phyloP scores from a whole-genome alignment of 92 coral and sea anemone species.

The Epizoanthus stellaris region DNA sequence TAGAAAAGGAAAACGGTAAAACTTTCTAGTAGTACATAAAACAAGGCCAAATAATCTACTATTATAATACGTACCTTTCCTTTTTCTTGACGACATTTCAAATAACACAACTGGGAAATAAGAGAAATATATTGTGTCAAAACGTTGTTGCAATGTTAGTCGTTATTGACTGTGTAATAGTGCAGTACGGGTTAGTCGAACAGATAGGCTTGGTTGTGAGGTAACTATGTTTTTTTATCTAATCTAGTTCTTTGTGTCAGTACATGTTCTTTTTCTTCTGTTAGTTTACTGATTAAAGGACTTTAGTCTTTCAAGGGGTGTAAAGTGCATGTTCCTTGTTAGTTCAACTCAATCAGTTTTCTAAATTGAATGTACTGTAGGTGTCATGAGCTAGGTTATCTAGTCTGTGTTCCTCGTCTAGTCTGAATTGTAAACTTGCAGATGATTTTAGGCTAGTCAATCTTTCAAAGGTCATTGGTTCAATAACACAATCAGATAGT shows the following conservation, averaged over 20 bases:
- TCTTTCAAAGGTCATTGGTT: slow-evolving; percentile 48
- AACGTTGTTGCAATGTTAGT: neutral
- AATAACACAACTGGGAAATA: neutral
- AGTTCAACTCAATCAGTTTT: no score
- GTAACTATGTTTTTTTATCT: no score
- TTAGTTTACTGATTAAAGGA: no score
- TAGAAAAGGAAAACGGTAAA: neutral
- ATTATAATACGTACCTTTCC: neutral
- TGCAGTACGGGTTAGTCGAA: neutral
- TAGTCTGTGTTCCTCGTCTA: slow-evolving; percentile 41
- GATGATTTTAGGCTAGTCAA: slow-evolving; percentile 32
- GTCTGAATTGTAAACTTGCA: slow-evolving; percentile 41
- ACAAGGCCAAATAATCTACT: neutral
- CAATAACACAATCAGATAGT: slow-evolving; percentile 12
- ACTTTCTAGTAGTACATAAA: neutral
- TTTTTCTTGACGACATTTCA: neutral
- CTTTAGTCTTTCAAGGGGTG: no score
- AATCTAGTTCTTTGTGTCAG: no score
- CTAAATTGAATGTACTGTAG: slow-evolving; percentile 10
- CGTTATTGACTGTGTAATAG: neutral
- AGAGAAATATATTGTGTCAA: neutral
- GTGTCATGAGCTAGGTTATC: slow-evolving; percentile 28
- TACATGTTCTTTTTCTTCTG: no score
- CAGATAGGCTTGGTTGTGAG: no score
- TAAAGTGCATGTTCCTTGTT: no score